phyloP scores from a whole-genome alignment of 1,140 invertebrate species.

The Tetraneura akinire region DNA sequence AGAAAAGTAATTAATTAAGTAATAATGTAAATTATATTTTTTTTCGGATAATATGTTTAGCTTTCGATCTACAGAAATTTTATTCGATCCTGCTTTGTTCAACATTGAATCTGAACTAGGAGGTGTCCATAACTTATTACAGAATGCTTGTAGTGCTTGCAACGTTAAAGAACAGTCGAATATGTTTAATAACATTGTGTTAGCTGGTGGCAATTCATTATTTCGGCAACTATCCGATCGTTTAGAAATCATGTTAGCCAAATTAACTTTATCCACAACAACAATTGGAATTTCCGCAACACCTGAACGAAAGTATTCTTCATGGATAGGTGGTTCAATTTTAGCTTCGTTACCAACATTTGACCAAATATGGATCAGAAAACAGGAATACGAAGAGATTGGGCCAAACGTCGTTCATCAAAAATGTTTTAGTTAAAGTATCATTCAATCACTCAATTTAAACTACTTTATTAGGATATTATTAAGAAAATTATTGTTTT shows the following conservation, averaged over 20 bases:
- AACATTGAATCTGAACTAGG: conserved; percentile 73
- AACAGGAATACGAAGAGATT: conserved; percentile 84
- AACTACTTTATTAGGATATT: too few relatives aligned
- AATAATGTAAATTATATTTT: too few relatives aligned
- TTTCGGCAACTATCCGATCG: conserved; percentile 68
- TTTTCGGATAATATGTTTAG: conserved; percentile 58
- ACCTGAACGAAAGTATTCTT: conserved; percentile 2
- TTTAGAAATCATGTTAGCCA: conserved; percentile 88
- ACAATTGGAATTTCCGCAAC: conserved; percentile 86
- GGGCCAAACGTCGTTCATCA: conserved; percentile 80
- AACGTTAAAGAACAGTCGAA: conserved; percentile 90
- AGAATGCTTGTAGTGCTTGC: conserved; percentile 92
- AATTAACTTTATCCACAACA: conserved; percentile 68
- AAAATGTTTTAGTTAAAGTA: conserved; percentile 71
- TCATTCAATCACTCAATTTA: too few relatives aligned
- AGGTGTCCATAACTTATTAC: conserved; percentile 81
- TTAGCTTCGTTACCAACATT: conserved; percentile 1
- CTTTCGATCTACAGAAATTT: conserved; percentile 88
- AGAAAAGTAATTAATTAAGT: too few relatives aligned
- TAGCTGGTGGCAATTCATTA: conserved; percentile 12
- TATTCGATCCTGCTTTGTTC: conserved; percentile 88
- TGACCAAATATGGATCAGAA: conserved; percentile 64
- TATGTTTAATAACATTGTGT: conserved; percentile 83
- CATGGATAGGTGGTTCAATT: conserved; percentile 19
- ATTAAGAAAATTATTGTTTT: too few relatives aligned